Evolutionary conservation across 2,113 vertebrate species (phyloP).

Genomic region (Oncorhynchus kisutch): DNA sequence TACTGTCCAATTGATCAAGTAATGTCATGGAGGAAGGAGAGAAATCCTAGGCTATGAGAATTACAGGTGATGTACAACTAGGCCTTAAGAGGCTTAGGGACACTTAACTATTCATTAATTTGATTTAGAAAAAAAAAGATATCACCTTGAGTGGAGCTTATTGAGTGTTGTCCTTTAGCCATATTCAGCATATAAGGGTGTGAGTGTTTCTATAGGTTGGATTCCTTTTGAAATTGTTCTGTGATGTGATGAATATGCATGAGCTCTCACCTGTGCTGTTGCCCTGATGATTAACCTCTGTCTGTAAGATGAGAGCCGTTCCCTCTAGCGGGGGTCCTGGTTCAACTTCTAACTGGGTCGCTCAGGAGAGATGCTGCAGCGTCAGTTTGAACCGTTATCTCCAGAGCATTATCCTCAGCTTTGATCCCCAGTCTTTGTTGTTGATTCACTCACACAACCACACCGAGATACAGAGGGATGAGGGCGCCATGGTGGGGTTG

Average conservation of each 20-base stretch:
- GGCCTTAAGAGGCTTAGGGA: no score
- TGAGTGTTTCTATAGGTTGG: background rate
- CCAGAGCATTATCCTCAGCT: conserved; percentile 7
- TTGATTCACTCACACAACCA: conserved; percentile 23
- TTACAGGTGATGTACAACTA: no score
- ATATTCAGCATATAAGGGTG: no score
- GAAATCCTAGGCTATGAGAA: no score
- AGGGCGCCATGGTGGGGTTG: conserved; percentile 48
- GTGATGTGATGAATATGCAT: background rate
- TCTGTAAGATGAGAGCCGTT: background rate
- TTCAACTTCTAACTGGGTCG: conserved; percentile 28
- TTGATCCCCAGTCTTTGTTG: conserved; percentile 12
- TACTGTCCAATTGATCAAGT: no score
- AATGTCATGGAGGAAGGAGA: no score
- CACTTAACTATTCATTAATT: no score
- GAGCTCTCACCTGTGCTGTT: conserved; percentile 34
- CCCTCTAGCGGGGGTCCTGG: no score
- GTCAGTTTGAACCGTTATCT: conserved; percentile 22
- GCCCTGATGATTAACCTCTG: background rate
- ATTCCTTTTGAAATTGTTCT: background rate
- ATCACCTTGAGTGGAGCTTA: no score
- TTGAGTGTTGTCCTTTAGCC: no score
- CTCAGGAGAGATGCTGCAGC: conserved; percentile 22
- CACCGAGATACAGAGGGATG: conserved; percentile 16
- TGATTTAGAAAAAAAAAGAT: no score